Base-by-base conservation (phyloP, 2,888 invertebrate species). In the Atethmia centrago region DNA sequence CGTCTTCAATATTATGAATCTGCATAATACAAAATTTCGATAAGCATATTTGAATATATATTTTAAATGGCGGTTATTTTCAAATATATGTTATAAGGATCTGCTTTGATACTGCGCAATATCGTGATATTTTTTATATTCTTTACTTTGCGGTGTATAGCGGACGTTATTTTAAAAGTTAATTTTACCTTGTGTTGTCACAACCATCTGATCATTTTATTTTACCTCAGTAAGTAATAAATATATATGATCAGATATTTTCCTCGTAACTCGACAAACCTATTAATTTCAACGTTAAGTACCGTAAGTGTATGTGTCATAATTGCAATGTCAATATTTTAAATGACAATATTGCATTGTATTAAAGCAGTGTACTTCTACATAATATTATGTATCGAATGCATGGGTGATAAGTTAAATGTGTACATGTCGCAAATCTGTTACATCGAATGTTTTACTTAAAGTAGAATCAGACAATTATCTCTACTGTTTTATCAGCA, bases 351-450 rank as follows among this genome's bases (percentile, higher is more conserved):
- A 71, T 61, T 74, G 64, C 65, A 47, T 64, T 70, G 19, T 72
- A 67, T 53, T 64, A 53, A 75, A 72, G 70, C 82, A 85, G 78
- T 31, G 40, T 62, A 49, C 58, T 78, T 71, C 28, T 25, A 64
- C 36, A 51, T 77, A 45, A 42, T 28, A 63, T n/a, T 59, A 63
- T 42, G 40, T 82, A 61, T 65, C 31, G 36, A 71, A 73, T 65
- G 74, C 83, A 74, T 74, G 83, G 47, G 51, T 79, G 45, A 64
- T 84, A 72, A 47, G 53, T 74, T 67, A 56, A 79, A 68, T 84
- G 76, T 84, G 80, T 80, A 68, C 76, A 68, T 65, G 76, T 70
- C 28, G 82, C 82, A 84, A 81, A 74, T 71, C 28, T 65, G 70
- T 58, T 61, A 71, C 45, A 72, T 73, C 47, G 31, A 80, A 84